These are phyloP conservation scores for Hydrotaea cyrtoneurina DNA, from an alignment of 2,888 invertebrate species.

Conservation along the genomic window DNA sequence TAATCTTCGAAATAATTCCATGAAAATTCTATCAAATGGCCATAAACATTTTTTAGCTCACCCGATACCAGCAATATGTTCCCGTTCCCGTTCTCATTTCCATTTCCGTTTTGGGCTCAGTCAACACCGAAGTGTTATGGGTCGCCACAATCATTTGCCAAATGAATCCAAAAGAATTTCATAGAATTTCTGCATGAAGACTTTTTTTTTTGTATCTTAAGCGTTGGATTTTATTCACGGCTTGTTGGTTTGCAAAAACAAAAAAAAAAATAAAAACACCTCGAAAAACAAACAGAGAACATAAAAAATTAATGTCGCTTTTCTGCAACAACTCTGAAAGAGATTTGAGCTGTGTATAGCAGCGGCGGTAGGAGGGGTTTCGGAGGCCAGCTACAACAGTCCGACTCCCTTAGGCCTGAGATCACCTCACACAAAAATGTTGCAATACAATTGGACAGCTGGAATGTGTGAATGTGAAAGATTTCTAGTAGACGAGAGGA, in stretches of 20 bases:
- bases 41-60: constrained; percentile 40
- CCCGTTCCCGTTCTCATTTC: not conserved
- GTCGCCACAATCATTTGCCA: not conserved
- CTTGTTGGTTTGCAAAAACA: not conserved
- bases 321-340: constrained; percentile 16
- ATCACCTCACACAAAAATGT: too few relatives aligned
- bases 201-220: constrained; percentile 29
- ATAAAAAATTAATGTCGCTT: constrained; percentile 41
- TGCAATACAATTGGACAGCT: too few relatives aligned
- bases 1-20: constrained; percentile 10
- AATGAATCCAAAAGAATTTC: not conserved
- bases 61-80: not conserved
- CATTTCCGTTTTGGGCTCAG: not conserved
- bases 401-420: too few relatives aligned
- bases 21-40: constrained; percentile 45
- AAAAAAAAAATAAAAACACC: not conserved
- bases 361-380: not conserved
- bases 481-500: too few relatives aligned
- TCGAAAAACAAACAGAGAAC: constrained; percentile 29
- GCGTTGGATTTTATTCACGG: constrained; percentile 30
- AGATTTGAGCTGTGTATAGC: not conserved
- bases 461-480: too few relatives aligned
- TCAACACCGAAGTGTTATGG: not conserved
- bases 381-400: too few relatives aligned
- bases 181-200: constrained; percentile 6